Conservation (phyloP, 2,113 vertebrate species). For the Shinisaurus crocodilurus region DNA sequence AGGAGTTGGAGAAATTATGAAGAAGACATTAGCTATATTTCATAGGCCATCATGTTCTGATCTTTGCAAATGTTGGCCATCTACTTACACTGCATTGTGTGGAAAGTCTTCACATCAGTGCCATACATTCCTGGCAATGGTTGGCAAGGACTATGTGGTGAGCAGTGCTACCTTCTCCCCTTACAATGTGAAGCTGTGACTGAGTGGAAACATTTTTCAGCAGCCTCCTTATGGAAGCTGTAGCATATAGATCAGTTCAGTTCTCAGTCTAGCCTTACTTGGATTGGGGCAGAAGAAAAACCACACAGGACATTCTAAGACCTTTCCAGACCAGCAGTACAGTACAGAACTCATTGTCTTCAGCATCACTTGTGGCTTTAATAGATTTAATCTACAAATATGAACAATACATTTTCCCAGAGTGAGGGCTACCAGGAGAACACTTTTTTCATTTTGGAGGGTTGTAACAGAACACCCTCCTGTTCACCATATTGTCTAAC, state of each 20-base stretch:
- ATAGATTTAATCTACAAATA: neutral
- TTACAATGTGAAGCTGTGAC: neutral
- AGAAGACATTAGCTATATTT: neutral
- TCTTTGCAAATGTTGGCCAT: neutral
- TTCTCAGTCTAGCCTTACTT: neutral
- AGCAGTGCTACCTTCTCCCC: neutral
- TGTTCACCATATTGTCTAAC: neutral
- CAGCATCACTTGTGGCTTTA: neutral
- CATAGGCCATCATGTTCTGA: neutral
- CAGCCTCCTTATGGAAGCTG: neutral
- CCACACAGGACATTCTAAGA: neutral
- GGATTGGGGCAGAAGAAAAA: neutral
- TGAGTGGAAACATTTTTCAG: neutral
- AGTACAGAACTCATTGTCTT: too few species aligned
- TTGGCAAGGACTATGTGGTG: neutral
- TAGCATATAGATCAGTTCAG: too few species aligned
- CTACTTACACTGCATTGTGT: too few species aligned
- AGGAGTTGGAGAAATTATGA: neutral
- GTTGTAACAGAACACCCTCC: neutral
- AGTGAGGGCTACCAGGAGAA: neutral
- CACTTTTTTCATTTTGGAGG: neutral
- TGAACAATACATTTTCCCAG: neutral
- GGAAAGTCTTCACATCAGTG: too few species aligned
- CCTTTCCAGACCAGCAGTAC: too few species aligned
- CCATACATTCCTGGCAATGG: neutral